Evolutionary conservation across 2,888 invertebrate species (phyloP), one percentile per base, ranked within the genome.

Genomic region (Polyommatus icarus): DNA sequence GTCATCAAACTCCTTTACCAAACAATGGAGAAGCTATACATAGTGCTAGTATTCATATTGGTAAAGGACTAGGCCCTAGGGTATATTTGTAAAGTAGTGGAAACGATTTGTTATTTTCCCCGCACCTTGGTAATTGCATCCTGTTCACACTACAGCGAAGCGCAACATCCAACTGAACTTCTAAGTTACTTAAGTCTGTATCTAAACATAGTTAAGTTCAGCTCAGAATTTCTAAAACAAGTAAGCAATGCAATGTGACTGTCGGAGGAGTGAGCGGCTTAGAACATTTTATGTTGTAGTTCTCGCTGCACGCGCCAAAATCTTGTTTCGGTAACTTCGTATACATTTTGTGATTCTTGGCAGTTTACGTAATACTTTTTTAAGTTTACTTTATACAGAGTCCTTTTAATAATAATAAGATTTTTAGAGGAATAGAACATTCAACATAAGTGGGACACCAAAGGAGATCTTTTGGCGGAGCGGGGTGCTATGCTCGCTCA

Each of bases 171-270:
- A 24, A 50, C 73, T 73, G 20, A 75, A 75, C 75, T 75, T 29
- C 75, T 54, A 75, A 75, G 75, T 75, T 15, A 75, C 75, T 75
- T 75, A 75, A 54, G 24, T 75, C 54, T 75, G 75, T 54, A 75
- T 75, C 75, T 54, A 75, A 75, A 75, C 75, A 75, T 75, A 75
- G 75, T 75, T 75, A 75, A 75, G 75, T 54, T 46, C 24, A 75
- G 75, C 75, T 75, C 75, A 75, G 75, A 75, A 75, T 75, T 75
- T 75, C 75, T 54, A 75, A 54, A 46, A 75, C 75, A 24, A 75
- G 75, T 75, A 54, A 73, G 73, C 50, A 46, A 75, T 75, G 73
- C 50, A 46, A 75, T 75, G 75, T 75, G 75, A 75, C 75, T 75
- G 73, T 67, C 40, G 75, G 50, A 75, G 15, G 73, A 75, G 29